Percentiles rank a stretch among this genome's conserved stretches.
Evolutionary conservation across 2,797 vertebrate genomes (phyloP).

Genomic region (Crax fasciolata): DNA sequence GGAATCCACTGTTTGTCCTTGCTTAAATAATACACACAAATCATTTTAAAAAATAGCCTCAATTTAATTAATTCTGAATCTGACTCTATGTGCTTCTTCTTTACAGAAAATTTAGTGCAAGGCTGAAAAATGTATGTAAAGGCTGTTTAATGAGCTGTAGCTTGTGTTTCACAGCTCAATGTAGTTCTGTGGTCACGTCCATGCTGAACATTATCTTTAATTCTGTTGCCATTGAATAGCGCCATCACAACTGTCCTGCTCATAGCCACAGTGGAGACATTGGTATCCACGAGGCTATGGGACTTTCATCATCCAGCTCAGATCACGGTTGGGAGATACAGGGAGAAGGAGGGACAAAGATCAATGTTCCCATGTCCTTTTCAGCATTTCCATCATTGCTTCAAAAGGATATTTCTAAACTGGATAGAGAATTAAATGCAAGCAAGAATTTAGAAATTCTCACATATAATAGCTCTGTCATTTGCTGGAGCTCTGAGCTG

Average conservation of each 20-base stretch:
- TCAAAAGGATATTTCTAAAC: background rate
- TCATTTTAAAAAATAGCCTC: background rate
- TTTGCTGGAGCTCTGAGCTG: background rate
- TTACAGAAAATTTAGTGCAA: background rate
- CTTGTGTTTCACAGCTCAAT: background rate
- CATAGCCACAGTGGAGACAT: background rate
- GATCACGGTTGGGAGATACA: rapidly evolving
- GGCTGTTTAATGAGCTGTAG: background rate
- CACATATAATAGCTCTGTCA: background rate
- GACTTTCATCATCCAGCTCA: background rate
- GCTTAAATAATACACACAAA: background rate
- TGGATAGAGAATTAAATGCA: background rate
- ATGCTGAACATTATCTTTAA: background rate
- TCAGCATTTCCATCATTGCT: background rate
- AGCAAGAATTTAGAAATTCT: background rate
- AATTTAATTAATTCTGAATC: background rate
- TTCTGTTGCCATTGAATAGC: background rate
- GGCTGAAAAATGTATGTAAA: background rate
- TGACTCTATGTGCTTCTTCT: background rate
- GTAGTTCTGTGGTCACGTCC: background rate
- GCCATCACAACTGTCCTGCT: background rate
- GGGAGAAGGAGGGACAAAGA: background rate
- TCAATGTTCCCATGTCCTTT: background rate
- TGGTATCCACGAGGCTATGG: background rate
- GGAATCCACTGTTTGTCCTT: background rate